phyloP scores from a whole-genome alignment of 2,888 invertebrate genomes.

The Eumerus sabulonum region DNA sequence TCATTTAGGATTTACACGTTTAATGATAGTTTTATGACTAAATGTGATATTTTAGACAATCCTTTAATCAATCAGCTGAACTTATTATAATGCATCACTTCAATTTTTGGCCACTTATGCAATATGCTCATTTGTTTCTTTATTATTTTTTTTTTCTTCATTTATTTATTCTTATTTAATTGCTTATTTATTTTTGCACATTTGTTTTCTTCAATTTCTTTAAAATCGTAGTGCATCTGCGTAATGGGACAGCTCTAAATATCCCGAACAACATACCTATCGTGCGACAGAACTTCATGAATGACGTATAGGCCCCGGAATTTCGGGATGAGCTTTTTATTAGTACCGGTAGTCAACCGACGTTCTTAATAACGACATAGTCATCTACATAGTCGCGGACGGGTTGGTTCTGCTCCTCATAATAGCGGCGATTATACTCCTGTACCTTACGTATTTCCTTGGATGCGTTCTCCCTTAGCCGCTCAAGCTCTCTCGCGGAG shows the following conservation, averaged over 20 bases:
- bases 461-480: neutral
- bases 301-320: neutral
- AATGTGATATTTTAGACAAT: too few relatives aligned
- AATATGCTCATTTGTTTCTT: too few relatives aligned
- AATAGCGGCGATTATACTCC: constrained; percentile 14
- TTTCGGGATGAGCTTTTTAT: constrained; percentile 2
- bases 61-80: too few relatives aligned
- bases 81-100: too few relatives aligned
- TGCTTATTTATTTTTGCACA: too few relatives aligned
- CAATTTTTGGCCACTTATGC: too few relatives aligned
- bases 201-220: too few relatives aligned
- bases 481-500: neutral
- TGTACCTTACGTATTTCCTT: constrained; percentile 1
- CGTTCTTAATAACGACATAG: constrained; percentile 1
- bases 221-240: neutral
- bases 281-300: neutral
- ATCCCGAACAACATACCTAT: constrained; percentile 1
- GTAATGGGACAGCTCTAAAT: neutral
- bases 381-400: neutral
- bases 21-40: too few relatives aligned
- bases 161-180: too few relatives aligned
- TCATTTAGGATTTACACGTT: too few relatives aligned
- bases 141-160: too few relatives aligned
- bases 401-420: neutral
- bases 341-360: neutral